These are phyloP conservation scores for Euproctis similis DNA, from an alignment of 2,888 invertebrate species.

Conservation along the genomic window DNA sequence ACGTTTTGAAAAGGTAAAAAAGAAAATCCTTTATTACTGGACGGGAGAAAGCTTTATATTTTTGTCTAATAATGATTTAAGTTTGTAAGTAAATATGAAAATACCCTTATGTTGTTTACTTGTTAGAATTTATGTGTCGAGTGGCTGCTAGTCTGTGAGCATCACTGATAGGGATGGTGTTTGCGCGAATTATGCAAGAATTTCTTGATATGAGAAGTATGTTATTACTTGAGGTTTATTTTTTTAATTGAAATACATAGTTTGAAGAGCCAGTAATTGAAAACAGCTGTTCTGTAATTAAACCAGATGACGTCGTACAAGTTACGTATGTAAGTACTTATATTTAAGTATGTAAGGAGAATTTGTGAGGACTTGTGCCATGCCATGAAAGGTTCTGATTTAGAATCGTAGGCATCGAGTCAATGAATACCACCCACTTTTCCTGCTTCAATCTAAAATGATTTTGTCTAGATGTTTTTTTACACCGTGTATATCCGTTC, in stretches of 20 bases:
- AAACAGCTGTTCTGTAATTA: constrained; percentile 35
- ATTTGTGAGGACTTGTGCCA: constrained; percentile 74
- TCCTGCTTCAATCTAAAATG: constrained; percentile 62
- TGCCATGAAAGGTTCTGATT: constrained; percentile 74
- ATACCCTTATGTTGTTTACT: constrained; percentile 13
- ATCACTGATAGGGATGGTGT: constrained; percentile 73
- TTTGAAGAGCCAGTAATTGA: constrained; percentile 23
- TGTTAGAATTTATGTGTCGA: constrained; percentile 37
- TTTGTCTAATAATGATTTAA: too few relatives aligned
- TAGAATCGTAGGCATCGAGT: constrained; percentile 73
- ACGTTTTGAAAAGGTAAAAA: too few relatives aligned
- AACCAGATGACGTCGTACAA: constrained; percentile 34
- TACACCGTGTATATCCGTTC: constrained; percentile 50
- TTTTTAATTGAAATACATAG: constrained; percentile 20
- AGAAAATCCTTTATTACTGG: too few relatives aligned
- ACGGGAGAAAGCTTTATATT: too few relatives aligned
- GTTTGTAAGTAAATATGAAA: constrained; percentile 16
- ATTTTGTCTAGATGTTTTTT: constrained; percentile 50
- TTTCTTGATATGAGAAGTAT: constrained; percentile 46
- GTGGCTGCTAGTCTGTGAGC: constrained; percentile 73
- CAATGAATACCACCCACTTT: constrained; percentile 75
- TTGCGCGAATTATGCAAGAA: constrained; percentile 73
- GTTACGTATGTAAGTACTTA: constrained; percentile 41
- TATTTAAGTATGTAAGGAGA: constrained; percentile 71
- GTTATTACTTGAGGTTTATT: constrained; percentile 34